Percentiles rank a stretch among this genome's conserved stretches.
These are phyloP conservation scores for Chaenocephalus aceratus DNA, from an alignment of 2,113 vertebrate genomes.

Conservation along the genomic window DNA sequence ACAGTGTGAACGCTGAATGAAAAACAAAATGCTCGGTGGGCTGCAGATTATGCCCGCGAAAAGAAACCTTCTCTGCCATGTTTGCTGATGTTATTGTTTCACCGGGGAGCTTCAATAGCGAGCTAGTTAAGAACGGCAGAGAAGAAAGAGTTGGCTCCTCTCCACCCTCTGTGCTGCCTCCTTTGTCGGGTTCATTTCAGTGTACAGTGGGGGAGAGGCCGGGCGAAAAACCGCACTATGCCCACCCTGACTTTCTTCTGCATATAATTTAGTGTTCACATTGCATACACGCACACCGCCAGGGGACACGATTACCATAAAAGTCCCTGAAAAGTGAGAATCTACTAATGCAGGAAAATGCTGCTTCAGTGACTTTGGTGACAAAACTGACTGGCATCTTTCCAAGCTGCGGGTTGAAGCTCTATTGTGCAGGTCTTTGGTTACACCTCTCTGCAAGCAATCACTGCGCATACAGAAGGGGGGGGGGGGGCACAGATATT, in stretches of 20 bases:
- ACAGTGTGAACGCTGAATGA: slow-evolving; percentile 45
- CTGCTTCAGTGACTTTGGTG: slow-evolving; percentile 48
- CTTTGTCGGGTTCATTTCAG: slow-evolving; percentile 50
- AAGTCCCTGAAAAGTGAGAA: slow-evolving; percentile 49
- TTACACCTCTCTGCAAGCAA: slow-evolving; percentile 68
- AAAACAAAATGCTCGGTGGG: slow-evolving; percentile 52
- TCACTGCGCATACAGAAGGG: slow-evolving; percentile 26
- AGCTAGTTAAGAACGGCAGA: slow-evolving; percentile 42
- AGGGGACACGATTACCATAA: slow-evolving; percentile 42
- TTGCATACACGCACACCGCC: slow-evolving; percentile 43
- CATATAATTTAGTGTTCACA: slow-evolving; percentile 54
- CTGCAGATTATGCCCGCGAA: slow-evolving; percentile 48
- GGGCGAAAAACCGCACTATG: slow-evolving; percentile 23
- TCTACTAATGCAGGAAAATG: slow-evolving; percentile 44
- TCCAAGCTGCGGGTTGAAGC: slow-evolving; percentile 39
- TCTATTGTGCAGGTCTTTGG: slow-evolving; percentile 63
- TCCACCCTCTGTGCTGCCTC: slow-evolving; percentile 56
- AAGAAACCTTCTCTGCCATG: slow-evolving; percentile 39
- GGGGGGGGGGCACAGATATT: slow-evolving; percentile 7
- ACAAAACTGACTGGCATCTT: slow-evolving; percentile 45
- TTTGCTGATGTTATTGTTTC: slow-evolving; percentile 61
- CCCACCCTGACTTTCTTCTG: slow-evolving; percentile 42
- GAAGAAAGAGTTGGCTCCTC: slow-evolving; percentile 51
- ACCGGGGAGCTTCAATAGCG: slow-evolving; percentile 49
- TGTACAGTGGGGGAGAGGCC: slow-evolving; percentile 8